phyloP scores from a whole-genome alignment of 2,888 invertebrate genomes.

The Heteropelma amictum region DNA sequence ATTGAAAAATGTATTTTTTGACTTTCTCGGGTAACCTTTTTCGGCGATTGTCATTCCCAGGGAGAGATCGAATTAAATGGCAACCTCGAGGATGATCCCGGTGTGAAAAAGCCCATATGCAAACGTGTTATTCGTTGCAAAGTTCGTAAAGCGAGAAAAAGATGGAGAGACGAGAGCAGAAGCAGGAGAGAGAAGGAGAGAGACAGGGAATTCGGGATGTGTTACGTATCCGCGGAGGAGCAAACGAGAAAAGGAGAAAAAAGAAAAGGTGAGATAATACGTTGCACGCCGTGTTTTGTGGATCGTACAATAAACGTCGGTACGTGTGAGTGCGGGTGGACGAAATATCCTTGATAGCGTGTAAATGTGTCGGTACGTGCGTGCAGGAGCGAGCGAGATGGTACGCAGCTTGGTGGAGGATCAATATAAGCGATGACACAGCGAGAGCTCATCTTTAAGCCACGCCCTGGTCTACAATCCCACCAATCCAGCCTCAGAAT shows the following conservation, averaged over 20 bases:
- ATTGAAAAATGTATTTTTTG: not conserved
- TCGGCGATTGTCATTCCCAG: not conserved
- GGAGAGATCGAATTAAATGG: not conserved
- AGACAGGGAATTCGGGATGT: slow-evolving; percentile 5
- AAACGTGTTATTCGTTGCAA: slow-evolving; percentile 9
- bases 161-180: too few relatives aligned
- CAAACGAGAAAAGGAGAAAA: slow-evolving; percentile 2
- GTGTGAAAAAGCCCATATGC: not conserved
- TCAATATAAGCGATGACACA: slow-evolving; percentile 78
- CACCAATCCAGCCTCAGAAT: slow-evolving; percentile 66
- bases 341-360: not conserved
- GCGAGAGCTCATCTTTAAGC: slow-evolving; percentile 77
- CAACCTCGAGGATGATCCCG: not conserved
- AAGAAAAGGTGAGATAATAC: slow-evolving; percentile 54
- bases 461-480: slow-evolving; percentile 66
- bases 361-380: slow-evolving; percentile 1
- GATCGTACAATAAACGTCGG: slow-evolving; percentile 19
- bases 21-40: not conserved
- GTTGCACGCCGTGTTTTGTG: slow-evolving; percentile 50
- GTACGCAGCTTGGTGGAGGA: slow-evolving; percentile 65
- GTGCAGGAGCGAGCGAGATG: not conserved
- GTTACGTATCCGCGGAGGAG: slow-evolving; percentile 14
- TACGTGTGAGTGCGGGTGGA: slow-evolving; percentile 10
- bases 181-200: not conserved
- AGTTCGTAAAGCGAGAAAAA: slow-evolving; percentile 8